Percentiles rank a stretch among this genome's conserved stretches.
These are phyloP conservation scores for Pedionomus torquatus DNA, from an alignment of 2,113 vertebrate species.

Conservation along the genomic window DNA sequence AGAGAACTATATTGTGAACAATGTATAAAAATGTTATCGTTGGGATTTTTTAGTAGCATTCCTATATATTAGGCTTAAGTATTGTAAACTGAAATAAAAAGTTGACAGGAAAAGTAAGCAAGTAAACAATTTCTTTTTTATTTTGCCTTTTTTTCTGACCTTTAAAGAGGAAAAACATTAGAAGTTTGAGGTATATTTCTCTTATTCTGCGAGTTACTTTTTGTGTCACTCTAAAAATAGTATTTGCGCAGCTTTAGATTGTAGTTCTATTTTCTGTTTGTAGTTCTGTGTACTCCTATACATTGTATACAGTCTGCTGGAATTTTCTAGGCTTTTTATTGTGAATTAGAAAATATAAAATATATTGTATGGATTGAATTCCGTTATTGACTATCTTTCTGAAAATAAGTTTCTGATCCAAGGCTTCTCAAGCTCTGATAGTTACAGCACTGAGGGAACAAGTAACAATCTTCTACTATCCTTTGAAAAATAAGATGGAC, in stretches of 20 bases:
- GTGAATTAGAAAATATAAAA: not conserved
- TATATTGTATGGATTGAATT: not conserved
- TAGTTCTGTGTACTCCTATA: not conserved
- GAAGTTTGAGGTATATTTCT: not conserved
- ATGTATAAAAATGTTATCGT: not conserved
- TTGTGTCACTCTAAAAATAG: not conserved
- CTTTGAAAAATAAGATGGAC: not conserved
- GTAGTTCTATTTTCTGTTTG: not conserved
- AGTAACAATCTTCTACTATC: not conserved
- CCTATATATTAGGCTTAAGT: not conserved
- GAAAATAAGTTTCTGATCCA: not conserved
- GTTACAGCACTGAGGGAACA: not conserved
- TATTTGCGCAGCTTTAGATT: not conserved
- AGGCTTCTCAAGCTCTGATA: not conserved
- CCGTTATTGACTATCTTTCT: not conserved
- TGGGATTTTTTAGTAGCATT: not conserved
- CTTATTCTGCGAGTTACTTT: not conserved
- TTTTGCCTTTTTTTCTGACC: not conserved
- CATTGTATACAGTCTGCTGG: not conserved
- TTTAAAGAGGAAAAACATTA: not conserved
- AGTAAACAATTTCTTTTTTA: not conserved
- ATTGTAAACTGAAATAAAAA: not conserved
- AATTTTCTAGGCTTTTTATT: not conserved
- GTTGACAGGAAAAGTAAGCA: not conserved
- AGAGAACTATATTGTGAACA: not conserved